Conservation (phyloP, 2,797 vertebrate genomes). For the Falco berigora region DNA sequence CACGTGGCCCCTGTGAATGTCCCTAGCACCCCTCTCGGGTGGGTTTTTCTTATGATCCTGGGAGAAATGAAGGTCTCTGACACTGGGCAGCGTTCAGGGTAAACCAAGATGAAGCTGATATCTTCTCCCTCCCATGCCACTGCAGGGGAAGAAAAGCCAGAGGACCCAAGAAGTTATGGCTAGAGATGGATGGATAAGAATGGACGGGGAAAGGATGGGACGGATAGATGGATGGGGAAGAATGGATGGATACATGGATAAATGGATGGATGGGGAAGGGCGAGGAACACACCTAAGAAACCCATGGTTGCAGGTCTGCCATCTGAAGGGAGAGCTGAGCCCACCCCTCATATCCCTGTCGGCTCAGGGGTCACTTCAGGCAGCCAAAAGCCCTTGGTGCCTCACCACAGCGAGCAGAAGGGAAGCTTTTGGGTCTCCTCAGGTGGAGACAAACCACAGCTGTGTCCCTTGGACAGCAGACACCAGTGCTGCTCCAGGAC, state of each 20-base stretch:
- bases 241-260: neutral
- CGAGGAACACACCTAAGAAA: neutral
- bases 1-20: fast-evolving
- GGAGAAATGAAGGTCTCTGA: neutral
- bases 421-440: neutral
- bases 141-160: neutral
- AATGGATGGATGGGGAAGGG: neutral
- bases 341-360: neutral
- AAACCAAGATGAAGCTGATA: neutral
- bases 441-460: neutral
- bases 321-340: neutral
- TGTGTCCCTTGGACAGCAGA: neutral
- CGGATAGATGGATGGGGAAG: neutral
- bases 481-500: neutral
- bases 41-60: neutral
- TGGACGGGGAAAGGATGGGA: neutral
- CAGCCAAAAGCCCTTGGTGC: neutral
- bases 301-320: neutral
- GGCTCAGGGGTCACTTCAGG: neutral
- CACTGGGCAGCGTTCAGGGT: too few relatives aligned
- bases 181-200: neutral
- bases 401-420: neutral
- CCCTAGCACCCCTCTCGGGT: fast-evolving
- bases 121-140: too few relatives aligned
- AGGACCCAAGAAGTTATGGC: neutral